phyloP scores from a whole-genome alignment of 1,140 invertebrate genomes.

The Lepidotrigona ventralis region DNA sequence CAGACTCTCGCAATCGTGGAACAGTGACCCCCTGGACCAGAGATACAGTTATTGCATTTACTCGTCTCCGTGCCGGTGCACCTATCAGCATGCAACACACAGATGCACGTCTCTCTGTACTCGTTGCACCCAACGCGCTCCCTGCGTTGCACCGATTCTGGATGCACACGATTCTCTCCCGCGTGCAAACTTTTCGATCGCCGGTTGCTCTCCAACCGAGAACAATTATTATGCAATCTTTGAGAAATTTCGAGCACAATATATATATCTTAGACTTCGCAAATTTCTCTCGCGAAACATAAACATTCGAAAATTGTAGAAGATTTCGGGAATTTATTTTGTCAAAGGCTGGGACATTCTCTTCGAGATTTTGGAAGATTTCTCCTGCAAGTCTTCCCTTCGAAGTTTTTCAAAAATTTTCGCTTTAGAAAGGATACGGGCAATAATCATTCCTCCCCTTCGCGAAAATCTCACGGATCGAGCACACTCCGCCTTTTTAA shows the following conservation, averaged over 20 bases:
- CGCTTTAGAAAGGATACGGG: too few relatives aligned
- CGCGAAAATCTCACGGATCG: too few relatives aligned
- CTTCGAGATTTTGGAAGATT: too few relatives aligned
- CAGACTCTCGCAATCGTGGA: constrained; percentile 54
- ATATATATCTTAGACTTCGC: neutral
- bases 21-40: constrained; percentile 65
- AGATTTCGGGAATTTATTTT: neutral
- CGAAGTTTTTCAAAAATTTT: too few relatives aligned
- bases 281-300: neutral
- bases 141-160: constrained; percentile 49
- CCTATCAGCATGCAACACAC: constrained; percentile 36
- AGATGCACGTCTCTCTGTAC: constrained; percentile 1
- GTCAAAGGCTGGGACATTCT: too few relatives aligned
- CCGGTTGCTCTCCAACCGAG: neutral
- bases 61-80: constrained; percentile 61
- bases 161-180: constrained; percentile 24
- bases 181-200: constrained; percentile 7
- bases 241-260: neutral
- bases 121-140: constrained; percentile 50
- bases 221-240: neutral
- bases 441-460: too few relatives aligned
- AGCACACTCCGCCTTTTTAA: too few relatives aligned
- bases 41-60: constrained; percentile 66
- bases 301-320: too few relatives aligned
- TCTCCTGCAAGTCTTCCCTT: too few relatives aligned